phyloP scores from a whole-genome alignment of 1,140 invertebrate species.

The Yoshiicerus persimilis region DNA sequence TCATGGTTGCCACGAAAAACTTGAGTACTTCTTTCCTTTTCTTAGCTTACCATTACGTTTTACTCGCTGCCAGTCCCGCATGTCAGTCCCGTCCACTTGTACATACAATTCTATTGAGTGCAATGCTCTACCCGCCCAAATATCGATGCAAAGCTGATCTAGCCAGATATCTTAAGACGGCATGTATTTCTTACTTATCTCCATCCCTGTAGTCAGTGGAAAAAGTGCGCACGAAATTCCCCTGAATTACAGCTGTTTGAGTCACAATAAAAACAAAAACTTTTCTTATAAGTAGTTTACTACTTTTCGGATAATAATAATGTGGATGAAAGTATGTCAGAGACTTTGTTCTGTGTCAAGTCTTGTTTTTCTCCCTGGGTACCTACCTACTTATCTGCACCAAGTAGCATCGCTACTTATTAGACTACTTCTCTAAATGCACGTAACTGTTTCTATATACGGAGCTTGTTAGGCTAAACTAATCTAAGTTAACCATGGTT shows the following conservation, averaged over 20 bases:
- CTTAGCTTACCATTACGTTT: neutral
- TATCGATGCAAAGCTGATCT: too few species aligned
- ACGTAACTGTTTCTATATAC: too few species aligned
- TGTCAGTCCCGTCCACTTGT: neutral
- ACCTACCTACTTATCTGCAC: too few species aligned
- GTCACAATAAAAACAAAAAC: slow-evolving; percentile 15
- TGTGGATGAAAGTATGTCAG: neutral
- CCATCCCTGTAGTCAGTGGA: neutral
- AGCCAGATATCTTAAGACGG: neutral
- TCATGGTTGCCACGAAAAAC: neutral
- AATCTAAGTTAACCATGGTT: slow-evolving; percentile 1
- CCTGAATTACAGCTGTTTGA: slow-evolving; percentile 1
- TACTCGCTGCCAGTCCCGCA: neutral
- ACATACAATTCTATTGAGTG: too few species aligned
- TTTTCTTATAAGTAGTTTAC: slow-evolving; percentile 18
- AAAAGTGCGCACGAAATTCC: neutral
- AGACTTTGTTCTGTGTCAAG: neutral
- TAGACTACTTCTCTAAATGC: too few species aligned
- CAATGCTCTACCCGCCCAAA: too few species aligned
- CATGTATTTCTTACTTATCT: neutral
- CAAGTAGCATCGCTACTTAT: too few species aligned
- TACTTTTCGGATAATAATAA: neutral
- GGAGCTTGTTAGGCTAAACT: neutral
- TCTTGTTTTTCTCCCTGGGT: neutral
- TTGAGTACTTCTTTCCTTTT: neutral